Percentiles rank a stretch among this genome's conserved stretches.
Evolutionary conservation across 2,797 vertebrate genomes (phyloP).

Genomic region (Schizopygopsis pylzovi): DNA sequence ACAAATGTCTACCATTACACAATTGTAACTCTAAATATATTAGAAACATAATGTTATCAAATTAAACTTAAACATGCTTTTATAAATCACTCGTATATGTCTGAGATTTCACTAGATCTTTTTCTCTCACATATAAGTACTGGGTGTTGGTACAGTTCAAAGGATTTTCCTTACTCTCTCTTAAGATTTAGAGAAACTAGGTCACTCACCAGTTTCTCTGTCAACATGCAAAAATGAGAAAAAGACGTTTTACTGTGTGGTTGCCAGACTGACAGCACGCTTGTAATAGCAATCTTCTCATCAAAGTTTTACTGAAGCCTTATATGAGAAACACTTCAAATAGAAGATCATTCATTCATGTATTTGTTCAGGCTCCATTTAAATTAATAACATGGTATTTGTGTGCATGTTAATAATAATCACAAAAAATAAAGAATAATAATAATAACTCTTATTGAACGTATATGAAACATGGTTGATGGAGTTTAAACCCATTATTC

Average conservation of each 20-base stretch:
- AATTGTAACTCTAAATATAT: not conserved
- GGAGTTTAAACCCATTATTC: not conserved
- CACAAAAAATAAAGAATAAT: not conserved
- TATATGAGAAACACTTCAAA: not conserved
- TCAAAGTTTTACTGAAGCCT: conserved; percentile 63
- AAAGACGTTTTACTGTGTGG: conserved; percentile 75
- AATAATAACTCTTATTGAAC: not conserved
- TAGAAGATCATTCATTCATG: not conserved
- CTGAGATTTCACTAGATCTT: conserved; percentile 34
- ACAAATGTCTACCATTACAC: not conserved
- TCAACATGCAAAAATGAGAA: conserved; percentile 67
- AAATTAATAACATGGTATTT: not conserved
- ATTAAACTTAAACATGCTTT: not conserved
- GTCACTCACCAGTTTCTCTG: conserved; percentile 49
- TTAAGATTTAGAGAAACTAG: conserved; percentile 64
- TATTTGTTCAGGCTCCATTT: not conserved
- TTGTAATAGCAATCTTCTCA: conserved; percentile 71
- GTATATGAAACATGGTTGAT: not conserved
- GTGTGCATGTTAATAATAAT: not conserved
- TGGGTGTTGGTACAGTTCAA: conserved; percentile 67
- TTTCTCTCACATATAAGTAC: conserved; percentile 59
- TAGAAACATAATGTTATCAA: not conserved
- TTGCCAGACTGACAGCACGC: conserved; percentile 75
- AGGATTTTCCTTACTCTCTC: conserved; percentile 68
- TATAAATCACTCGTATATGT: conserved; percentile 11